Evolutionary conservation across 2,113 vertebrate species (phyloP), one percentile per base, ranked within the genome.

Genomic region (Symphodus melops): DNA sequence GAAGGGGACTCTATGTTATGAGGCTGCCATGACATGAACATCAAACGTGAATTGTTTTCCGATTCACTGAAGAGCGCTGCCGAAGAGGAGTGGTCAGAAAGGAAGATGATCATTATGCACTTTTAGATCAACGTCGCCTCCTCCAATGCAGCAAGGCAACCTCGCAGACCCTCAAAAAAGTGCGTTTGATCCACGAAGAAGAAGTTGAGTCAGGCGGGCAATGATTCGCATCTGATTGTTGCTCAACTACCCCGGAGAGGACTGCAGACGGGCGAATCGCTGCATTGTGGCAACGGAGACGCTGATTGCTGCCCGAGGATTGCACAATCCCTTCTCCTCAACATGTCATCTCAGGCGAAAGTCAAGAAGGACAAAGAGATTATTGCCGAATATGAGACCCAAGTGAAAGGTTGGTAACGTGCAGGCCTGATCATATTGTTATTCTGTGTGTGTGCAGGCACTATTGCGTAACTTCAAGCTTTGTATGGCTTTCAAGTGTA

Each of bases 351-450:
- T 86, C 96, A 97, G 86, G 94, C 95, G 79, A 97, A 95, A 95
- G 96, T 95, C 92, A 98, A 96, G 96, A 98, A 98, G 94, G 97
- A 98, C 95, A 98, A 98, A 95, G 97, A 98, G 92, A 98, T 98
- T 91, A 97, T 97, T 66, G 95, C 95, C 0, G 97, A 98, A 82
- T 98, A 98, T 93, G 97, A 98, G 91, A 96, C 96, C 76, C 97
- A 98, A 94, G 96, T 97, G 70, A 97, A 97, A 96, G 96, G 96
- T 97, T 66, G 90, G 96, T 86, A 49, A 66, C 83, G 68, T 25
- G 62, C 77, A 72, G 84, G 79, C 74, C 82, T 33, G 53, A 9
- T n/a, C 71, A 9, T 49, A 54, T 76, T 84, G 68, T 83, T 72
- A 28, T 70, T 66, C 65, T 25, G 42, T 56, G 55, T 44, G 48